Percentiles rank a stretch among this genome's conserved stretches.
Conservation (phyloP, 2,797 vertebrate species). For the Morelia viridis region DNA sequence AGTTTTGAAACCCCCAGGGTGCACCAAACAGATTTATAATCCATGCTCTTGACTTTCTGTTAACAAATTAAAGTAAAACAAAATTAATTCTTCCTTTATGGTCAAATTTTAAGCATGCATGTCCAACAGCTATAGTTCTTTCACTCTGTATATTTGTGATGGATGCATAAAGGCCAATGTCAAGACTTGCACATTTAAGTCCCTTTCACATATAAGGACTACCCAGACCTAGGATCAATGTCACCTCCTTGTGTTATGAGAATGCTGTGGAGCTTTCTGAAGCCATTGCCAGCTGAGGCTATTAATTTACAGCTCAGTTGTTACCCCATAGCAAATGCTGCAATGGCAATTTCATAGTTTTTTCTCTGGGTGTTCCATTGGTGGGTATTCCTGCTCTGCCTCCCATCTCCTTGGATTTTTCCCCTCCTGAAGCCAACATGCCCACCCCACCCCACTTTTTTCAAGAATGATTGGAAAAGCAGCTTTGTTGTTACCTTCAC, state of each 20-base stretch:
- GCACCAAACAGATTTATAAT: neutral
- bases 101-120: neutral
- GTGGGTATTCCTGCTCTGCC: neutral
- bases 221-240: neutral
- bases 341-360: neutral
- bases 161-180: neutral
- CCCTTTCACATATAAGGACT: neutral
- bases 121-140: neutral
- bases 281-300: neutral
- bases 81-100: constrained; percentile 10
- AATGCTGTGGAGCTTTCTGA: neutral
- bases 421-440: neutral
- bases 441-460: neutral
- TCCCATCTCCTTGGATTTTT: neutral
- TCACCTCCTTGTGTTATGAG: neutral
- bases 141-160: neutral
- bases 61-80: constrained; percentile 9
- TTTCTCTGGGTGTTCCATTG: neutral
- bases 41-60: neutral
- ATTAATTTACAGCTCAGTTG: neutral
- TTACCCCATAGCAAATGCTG: neutral
- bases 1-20: neutral
- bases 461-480: neutral
- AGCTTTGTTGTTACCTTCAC: neutral
- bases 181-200: neutral